Conservation (phyloP, 2,888 invertebrate genomes). For the Rutpela maculata region DNA sequence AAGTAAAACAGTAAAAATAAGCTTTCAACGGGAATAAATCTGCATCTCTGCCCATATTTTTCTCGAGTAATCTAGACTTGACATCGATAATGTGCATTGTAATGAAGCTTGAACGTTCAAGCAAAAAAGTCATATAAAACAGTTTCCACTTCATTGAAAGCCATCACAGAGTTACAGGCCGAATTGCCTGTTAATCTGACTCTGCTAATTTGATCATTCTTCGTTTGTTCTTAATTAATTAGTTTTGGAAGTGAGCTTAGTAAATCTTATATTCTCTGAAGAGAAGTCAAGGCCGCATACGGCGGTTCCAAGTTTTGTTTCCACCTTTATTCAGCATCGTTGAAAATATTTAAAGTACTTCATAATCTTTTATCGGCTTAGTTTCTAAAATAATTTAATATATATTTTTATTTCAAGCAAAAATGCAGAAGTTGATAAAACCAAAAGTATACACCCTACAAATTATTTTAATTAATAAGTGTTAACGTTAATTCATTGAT, state of each 20-base stretch:
- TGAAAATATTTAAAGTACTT: not conserved
- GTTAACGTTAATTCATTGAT: too few relatives aligned
- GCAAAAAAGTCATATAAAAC: slow-evolving; percentile 29
- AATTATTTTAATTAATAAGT: too few relatives aligned
- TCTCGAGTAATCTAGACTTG: not conserved
- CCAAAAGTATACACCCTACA: too few relatives aligned
- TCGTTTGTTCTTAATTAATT: slow-evolving; percentile 29
- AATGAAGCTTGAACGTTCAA: slow-evolving; percentile 17
- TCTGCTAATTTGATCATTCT: slow-evolving; percentile 30
- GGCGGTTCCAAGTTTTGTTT: not conserved
- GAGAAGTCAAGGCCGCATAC: not conserved
- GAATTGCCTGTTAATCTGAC: slow-evolving; percentile 20
- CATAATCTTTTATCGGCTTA: not conserved
- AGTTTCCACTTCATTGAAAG: slow-evolving; percentile 21
- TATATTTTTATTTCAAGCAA: too few relatives aligned
- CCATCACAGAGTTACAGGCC: not conserved
- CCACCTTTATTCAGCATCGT: not conserved
- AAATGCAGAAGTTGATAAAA: too few relatives aligned
- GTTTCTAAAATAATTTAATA: too few relatives aligned
- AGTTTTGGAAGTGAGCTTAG: slow-evolving; percentile 13
- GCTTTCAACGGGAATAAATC: too few relatives aligned
- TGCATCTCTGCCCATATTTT: not conserved
- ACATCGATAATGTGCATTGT: slow-evolving; percentile 22
- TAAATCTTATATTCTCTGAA: slow-evolving; percentile 18
- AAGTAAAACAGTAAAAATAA: too few relatives aligned